Percentiles rank a stretch among this genome's conserved stretches.
phyloP scores from a whole-genome alignment of 2,888 invertebrate species.

The Hoplodrina blanda region DNA sequence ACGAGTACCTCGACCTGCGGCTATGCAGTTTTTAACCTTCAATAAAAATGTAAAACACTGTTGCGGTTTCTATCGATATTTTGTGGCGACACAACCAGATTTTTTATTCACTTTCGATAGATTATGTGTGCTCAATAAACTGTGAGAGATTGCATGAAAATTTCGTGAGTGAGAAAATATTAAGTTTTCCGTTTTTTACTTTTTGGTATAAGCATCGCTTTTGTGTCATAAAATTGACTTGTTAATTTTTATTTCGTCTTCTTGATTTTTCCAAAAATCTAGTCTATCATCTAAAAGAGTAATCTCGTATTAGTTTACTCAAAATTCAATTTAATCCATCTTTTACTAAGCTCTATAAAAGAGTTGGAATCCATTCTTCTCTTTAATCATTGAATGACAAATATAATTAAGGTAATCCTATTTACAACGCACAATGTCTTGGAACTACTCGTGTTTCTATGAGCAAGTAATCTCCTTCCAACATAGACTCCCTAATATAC shows the following conservation, averaged over 20 bases:
- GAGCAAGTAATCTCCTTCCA: conserved; percentile 48
- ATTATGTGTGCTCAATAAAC: conserved; percentile 44
- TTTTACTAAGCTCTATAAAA: conserved; percentile 12
- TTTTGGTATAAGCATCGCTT: neutral
- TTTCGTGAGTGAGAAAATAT: conserved; percentile 17
- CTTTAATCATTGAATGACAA: conserved; percentile 43
- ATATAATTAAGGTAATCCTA: conserved; percentile 47
- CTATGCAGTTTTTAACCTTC: conserved; percentile 54
- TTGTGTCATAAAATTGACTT: no score
- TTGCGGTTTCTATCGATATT: conserved; percentile 36
- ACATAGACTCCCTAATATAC: conserved; percentile 38
- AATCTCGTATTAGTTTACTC: neutral
- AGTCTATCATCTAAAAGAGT: no score
- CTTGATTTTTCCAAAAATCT: neutral
- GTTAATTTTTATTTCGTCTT: neutral
- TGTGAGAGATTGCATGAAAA: conserved; percentile 28
- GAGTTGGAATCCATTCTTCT: conserved; percentile 11
- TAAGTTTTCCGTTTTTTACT: conserved; percentile 20
- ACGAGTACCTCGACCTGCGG: conserved; percentile 40
- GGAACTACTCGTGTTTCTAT: conserved; percentile 52
- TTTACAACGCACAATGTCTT: conserved; percentile 36
- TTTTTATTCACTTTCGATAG: conserved; percentile 47
- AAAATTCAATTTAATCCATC: conserved; percentile 1
- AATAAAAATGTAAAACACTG: conserved; percentile 52
- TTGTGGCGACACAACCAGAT: conserved; percentile 38